Percentiles rank a stretch among this genome's conserved stretches.
These are phyloP conservation scores for Unio delphinus DNA, from an alignment of 2,888 invertebrate species.

Conservation along the genomic window DNA sequence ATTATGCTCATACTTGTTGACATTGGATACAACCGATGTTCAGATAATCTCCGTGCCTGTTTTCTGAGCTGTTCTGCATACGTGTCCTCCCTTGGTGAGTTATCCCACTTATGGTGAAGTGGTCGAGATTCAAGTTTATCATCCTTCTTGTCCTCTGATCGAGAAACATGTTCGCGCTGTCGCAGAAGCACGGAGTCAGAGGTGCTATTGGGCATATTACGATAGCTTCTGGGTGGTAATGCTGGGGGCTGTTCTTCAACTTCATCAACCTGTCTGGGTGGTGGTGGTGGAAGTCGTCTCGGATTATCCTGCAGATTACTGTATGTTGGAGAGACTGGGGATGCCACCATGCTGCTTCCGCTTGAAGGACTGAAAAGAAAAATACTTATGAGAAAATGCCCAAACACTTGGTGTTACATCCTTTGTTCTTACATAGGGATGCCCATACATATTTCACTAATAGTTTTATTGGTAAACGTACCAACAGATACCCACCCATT, in stretches of 20 bases:
- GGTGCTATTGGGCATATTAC: conserved; percentile 23
- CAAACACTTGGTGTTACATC: too few species aligned
- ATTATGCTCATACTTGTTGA: conserved; percentile 42
- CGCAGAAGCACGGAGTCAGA: conserved; percentile 30
- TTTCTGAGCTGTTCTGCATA: conserved; percentile 58
- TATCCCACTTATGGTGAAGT: conserved; percentile 24
- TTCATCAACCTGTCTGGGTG: conserved; percentile 38
- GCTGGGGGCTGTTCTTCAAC: conserved; percentile 55
- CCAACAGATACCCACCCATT: too few species aligned
- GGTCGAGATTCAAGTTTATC: conserved; percentile 5
- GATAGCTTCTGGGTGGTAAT: conserved; percentile 55
- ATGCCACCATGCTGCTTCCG: conserved; percentile 43
- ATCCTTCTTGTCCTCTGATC: conserved; percentile 6
- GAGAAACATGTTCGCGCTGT: conserved; percentile 2
- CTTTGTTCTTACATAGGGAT: too few species aligned
- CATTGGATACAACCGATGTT: conserved; percentile 39
- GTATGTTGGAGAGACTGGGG: conserved; percentile 42
- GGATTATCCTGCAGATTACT: conserved; percentile 48
- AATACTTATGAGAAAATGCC: background rate
- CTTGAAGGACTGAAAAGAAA: conserved; percentile 29
- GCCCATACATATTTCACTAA: too few species aligned
- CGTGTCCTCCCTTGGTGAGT: conserved; percentile 48
- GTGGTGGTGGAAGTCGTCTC: conserved; percentile 44
- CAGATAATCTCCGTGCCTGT: conserved; percentile 67
- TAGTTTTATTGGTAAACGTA: too few species aligned